Evolutionary conservation across 2,797 vertebrate genomes (phyloP).

Genomic region (Poeciliopsis paucimaculata): DNA sequence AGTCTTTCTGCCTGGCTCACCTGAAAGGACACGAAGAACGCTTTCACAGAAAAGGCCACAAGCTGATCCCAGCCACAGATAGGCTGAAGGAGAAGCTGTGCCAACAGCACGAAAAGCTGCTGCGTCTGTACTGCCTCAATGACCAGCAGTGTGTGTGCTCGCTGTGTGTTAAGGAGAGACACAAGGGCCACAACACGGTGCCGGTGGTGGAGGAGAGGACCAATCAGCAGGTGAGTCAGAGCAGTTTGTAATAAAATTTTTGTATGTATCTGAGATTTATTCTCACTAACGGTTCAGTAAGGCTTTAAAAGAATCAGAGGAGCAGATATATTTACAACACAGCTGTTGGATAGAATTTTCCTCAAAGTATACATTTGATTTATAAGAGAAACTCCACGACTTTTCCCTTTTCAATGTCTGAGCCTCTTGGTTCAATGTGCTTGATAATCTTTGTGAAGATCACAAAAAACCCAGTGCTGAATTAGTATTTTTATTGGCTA

Average conservation of each 20-base stretch:
- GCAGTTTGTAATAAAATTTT: too few relatives aligned
- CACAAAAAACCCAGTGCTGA: neutral
- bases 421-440: neutral
- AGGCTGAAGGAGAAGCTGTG: slow-evolving; percentile 87
- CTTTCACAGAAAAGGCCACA: slow-evolving; percentile 84
- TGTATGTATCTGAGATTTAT: neutral
- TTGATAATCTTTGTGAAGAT: neutral
- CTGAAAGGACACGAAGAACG: slow-evolving; percentile 65
- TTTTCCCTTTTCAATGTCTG: neutral
- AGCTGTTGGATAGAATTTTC: neutral
- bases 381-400: neutral
- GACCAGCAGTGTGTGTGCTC: slow-evolving; percentile 92
- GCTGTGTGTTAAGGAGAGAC: slow-evolving; percentile 76
- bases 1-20: slow-evolving; percentile 86
- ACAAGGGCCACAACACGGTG: slow-evolving; percentile 87
- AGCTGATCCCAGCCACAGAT: slow-evolving; percentile 81
- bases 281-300: neutral
- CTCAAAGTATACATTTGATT: neutral
- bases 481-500: neutral
- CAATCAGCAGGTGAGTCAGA: slow-evolving; percentile 72
- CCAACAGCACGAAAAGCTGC: slow-evolving; percentile 83
- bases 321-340: neutral
- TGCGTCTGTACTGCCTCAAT: slow-evolving; percentile 89
- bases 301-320: too few relatives aligned
- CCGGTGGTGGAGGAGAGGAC: slow-evolving; percentile 85